phyloP scores from a whole-genome alignment of 2,113 vertebrate species.

The Chelonoidis abingdonii region DNA sequence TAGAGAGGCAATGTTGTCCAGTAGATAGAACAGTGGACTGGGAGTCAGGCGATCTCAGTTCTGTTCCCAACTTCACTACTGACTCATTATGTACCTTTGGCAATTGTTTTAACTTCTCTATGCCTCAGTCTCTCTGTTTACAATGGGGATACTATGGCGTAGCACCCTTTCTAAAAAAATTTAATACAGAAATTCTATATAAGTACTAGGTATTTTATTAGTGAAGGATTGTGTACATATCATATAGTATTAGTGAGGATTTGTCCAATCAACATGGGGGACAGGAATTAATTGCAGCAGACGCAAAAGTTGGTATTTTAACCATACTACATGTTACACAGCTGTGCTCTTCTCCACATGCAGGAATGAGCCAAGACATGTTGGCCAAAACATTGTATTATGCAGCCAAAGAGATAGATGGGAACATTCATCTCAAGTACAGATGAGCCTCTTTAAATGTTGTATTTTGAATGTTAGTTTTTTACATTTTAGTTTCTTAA shows the following conservation, averaged over 20 bases:
- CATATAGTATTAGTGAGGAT: conserved; percentile 39
- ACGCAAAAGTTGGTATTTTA: conserved; percentile 48
- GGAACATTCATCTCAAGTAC: conserved; percentile 27
- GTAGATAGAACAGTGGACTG: not conserved
- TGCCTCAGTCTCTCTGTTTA: not conserved
- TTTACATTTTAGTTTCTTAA: conserved; percentile 20
- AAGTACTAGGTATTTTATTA: conserved; percentile 19
- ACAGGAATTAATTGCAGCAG: not conserved
- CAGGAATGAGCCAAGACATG: conserved; percentile 42
- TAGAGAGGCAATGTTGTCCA: not conserved
- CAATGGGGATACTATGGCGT: not conserved
- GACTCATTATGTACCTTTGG: not conserved
- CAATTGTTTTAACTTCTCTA: not conserved
- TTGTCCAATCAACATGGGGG: not conserved
- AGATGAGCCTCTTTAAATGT: not conserved
- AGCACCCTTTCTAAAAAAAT: not conserved
- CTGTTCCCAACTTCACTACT: not conserved
- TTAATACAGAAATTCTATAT: not conserved
- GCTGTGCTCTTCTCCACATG: conserved; percentile 32
- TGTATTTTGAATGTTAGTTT: not conserved
- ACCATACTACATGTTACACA: not conserved
- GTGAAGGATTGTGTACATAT: not conserved
- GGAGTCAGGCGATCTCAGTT: not conserved
- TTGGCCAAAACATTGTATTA: conserved; percentile 55
- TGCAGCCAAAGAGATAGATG: conserved; percentile 20